Evolutionary conservation across 2,113 vertebrate genomes (phyloP).

Genomic region (Probosciger aterrimus): DNA sequence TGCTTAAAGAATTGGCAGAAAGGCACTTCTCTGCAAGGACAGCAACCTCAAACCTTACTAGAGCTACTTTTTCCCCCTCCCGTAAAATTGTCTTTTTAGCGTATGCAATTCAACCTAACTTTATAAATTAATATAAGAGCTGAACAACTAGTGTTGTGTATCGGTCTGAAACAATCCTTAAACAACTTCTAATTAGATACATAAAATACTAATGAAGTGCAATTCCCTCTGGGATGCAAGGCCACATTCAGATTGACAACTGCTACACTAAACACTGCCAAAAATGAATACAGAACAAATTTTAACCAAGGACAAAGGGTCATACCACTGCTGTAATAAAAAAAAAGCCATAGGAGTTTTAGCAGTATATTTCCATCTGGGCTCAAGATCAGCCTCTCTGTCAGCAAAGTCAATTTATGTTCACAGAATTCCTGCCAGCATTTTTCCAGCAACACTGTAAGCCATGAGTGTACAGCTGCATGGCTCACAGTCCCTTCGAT

Average conservation of each 20-base stretch:
- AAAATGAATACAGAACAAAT: constrained; percentile 30
- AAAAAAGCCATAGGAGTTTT: not conserved
- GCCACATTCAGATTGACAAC: constrained; percentile 2
- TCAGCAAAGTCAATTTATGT: constrained; percentile 16
- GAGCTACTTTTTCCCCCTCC: not conserved
- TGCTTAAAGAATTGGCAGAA: not conserved
- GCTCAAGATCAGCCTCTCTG: not conserved
- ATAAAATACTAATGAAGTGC: constrained; percentile 6
- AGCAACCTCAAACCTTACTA: not conserved
- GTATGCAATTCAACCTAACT: not conserved
- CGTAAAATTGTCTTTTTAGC: not conserved
- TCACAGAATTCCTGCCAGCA: not conserved
- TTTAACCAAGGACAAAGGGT: constrained; percentile 46
- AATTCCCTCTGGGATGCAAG: not conserved
- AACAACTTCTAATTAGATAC: not conserved
- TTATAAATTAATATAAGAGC: not conserved
- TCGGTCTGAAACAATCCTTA: not conserved
- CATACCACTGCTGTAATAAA: not conserved
- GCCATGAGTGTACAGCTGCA: not conserved
- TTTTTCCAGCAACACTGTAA: not conserved
- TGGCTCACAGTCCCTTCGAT: not conserved
- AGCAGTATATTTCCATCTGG: not conserved
- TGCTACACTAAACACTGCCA: constrained; percentile 15
- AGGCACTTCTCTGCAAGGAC: not conserved
- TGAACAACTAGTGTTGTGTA: not conserved